Evolutionary conservation across 2,797 vertebrate genomes (phyloP), one percentile per base, ranked within the genome.

Genomic region (Erethizon dorsatum): DNA sequence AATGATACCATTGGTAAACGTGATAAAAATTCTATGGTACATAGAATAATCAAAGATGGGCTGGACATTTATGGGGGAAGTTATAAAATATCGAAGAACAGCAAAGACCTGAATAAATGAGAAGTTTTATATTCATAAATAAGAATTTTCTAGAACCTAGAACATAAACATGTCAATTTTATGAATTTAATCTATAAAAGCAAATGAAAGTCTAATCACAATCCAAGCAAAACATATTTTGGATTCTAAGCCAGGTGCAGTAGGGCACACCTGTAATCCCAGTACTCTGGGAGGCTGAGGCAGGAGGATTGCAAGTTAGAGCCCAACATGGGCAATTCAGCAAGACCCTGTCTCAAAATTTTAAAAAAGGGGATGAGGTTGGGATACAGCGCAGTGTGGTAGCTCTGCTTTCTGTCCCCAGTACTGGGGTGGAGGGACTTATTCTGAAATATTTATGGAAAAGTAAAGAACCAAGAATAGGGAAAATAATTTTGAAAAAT

Each of bases 81-180:
- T 80, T 63, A 54, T 50, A 77, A 75, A 69, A 9, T 82, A 26
- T 54, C 26, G 28, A 88, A 95, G 20, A 84, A 84, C 18, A 88
- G 18, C 75, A 57, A 95, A 94, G 50, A 84, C 6, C 6, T 85
- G 73, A 94, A 59, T 80, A 83, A 57, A 65, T 52, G 6, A 85
- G 80, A 69, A 92, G 31, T 28, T 28, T 94, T 89, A 80, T 45
- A 75, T 47, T 90, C 63, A 79, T 75, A 73, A 95, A 79, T 75
- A 88, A 91, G 73, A 77, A 45, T 15, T 85, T 5, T 84, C 31
- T 75, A 85, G 52, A 88, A 80, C 73, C 41, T 78, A 88, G 9
- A 94, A 83, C 37, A 91, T 73, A 80, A 84, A 84, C 79, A 84
- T 92, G 57, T 75, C 41, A 94, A 37, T 85, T 80, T 57, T 84